phyloP scores from a whole-genome alignment of 2,888 invertebrate species.

The Drosophila monieri region DNA sequence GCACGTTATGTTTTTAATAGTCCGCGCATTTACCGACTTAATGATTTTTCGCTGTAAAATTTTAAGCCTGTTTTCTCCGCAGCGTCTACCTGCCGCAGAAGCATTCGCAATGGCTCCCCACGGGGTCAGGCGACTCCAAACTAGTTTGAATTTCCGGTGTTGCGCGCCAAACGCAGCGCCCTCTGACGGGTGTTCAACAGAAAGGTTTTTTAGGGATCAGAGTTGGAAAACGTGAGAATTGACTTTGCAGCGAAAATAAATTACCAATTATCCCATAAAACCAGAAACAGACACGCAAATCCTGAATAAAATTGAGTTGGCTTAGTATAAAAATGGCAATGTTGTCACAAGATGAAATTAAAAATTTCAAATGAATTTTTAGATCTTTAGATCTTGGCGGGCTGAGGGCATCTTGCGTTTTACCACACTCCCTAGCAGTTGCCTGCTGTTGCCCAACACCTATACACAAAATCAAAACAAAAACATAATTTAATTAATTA shows the following conservation, averaged over 20 bases:
- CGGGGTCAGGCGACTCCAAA: slow-evolving; percentile 3
- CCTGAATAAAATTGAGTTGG: no score
- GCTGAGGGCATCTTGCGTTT: background rate
- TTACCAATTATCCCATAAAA: no score
- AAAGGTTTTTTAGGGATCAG: background rate
- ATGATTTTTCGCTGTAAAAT: slow-evolving; percentile 50
- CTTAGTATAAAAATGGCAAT: no score
- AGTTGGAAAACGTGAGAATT: no score
- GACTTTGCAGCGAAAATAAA: no score
- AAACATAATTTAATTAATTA: slow-evolving; percentile 15
- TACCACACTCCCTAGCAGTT: background rate
- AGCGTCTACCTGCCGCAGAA: slow-evolving; percentile 27
- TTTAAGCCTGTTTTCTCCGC: slow-evolving; percentile 22
- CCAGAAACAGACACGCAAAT: no score
- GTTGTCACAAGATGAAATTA: no score
- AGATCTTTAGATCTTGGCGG: no score
- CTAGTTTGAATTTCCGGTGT: slow-evolving; percentile 12
- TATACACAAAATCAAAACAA: slow-evolving; percentile 28
- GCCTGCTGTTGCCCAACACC: slow-evolving; percentile 5
- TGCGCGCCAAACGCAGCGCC: slow-evolving; percentile 6
- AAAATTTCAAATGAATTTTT: no score
- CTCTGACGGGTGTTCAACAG: background rate
- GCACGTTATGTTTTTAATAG: slow-evolving; percentile 42
- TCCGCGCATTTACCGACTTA: slow-evolving; percentile 47
- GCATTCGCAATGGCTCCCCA: slow-evolving; percentile 21